Base-by-base conservation (phyloP, 2,888 invertebrate genomes). In the Steinernema carpocapsae region DNA sequence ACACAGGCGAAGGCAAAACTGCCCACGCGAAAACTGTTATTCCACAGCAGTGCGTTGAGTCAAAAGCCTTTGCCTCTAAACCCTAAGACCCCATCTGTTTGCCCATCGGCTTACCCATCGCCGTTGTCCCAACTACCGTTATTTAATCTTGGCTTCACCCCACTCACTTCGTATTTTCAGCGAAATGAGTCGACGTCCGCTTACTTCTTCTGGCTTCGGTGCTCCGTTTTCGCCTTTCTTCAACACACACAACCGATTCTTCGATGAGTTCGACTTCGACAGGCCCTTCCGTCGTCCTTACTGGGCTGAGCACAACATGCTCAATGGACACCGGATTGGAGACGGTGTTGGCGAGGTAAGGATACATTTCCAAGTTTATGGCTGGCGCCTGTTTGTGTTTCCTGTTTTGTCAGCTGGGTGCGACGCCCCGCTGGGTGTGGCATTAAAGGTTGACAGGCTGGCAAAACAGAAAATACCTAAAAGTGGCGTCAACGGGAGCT, bases 211-310 rank as follows among this genome's bases (percentile, higher is more conserved):
- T 22, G 7, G 7, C 29, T 22, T 46, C 46, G 46, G 43, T 10
- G 45, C 71, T 19, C 71, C 75, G 26, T 74, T 37, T 26, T 74
- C 74, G 19, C 42, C 70, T 42, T 64, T 73, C 43, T 77, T 77
- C 76, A n/a, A n/a, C n/a, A n/a, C n/a, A n/a, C 51, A 51, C 37
- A 75, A 43, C 73, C 42, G 76, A 24, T 80, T 81, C 77, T 84
- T 84, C 76, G 82, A 83, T 70, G 84, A 84, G 29, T 71, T 79
- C 70, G 84, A 84, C 45, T 82, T 84, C 59, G 84, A 84, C 73
- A 76, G 84, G 17, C 77, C 76, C 17, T 75, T 74, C 74, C 56
- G 74, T 42, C 77, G 82, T 24, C 84, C 84, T 26, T 84, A 84
- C 76, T 84, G 82, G 82, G 76, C 77, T 12, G 84, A 84, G 71